Percentiles rank a stretch among this genome's conserved stretches.
Evolutionary conservation across 2,113 vertebrate species (phyloP).

Genomic region (Neoarius graeffei): DNA sequence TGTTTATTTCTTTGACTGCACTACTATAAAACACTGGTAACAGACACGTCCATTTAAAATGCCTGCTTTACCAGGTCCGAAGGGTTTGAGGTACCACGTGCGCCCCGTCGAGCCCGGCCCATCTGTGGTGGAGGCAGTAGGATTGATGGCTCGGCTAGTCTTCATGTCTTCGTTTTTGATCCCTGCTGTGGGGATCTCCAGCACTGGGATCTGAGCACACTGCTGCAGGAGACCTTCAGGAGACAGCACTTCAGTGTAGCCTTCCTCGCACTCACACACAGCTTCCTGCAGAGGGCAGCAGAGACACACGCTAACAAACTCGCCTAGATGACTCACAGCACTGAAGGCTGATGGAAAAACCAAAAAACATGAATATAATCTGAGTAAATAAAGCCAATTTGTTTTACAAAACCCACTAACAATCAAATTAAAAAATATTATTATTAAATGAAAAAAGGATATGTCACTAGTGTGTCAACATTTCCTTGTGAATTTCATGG

Average conservation of each 20-base stretch:
- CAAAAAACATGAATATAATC: background rate
- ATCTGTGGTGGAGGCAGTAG: slow-evolving; percentile 80
- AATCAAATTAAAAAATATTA: background rate
- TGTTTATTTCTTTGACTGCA: background rate
- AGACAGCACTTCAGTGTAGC: slow-evolving; percentile 91
- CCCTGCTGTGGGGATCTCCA: slow-evolving; percentile 87
- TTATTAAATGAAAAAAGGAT: background rate
- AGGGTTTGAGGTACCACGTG: slow-evolving; percentile 96
- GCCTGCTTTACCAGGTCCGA: slow-evolving; percentile 85
- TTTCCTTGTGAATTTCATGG: background rate
- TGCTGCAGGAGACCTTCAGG: slow-evolving; percentile 84
- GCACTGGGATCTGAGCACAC: slow-evolving; percentile 88
- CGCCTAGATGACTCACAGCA: slow-evolving; percentile 1
- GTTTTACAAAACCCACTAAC: background rate
- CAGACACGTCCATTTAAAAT: background rate
- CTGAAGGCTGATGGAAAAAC: background rate
- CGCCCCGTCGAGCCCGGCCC: slow-evolving; percentile 82
- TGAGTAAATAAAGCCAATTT: background rate
- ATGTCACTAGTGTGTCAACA: background rate
- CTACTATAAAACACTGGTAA: too few species aligned
- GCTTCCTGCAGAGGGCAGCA: slow-evolving; percentile 78
- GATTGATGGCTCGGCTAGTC: slow-evolving; percentile 91
- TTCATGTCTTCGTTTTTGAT: slow-evolving; percentile 91
- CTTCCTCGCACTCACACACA: slow-evolving; percentile 87
- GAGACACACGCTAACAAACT: background rate